These are phyloP conservation scores for Micrasema longulum DNA, from an alignment of 1,140 invertebrate genomes.

Conservation along the genomic window DNA sequence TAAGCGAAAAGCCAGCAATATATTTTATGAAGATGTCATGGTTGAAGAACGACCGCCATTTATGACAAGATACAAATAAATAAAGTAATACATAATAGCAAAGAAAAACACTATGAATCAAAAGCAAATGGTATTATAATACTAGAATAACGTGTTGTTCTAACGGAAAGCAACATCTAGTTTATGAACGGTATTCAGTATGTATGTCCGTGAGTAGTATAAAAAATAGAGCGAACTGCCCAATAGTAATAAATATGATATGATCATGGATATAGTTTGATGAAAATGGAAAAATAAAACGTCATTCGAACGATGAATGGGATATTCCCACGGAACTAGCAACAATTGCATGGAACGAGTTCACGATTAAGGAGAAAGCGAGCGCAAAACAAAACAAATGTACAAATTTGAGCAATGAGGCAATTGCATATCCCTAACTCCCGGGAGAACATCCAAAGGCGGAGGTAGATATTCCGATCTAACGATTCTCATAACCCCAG, in stretches of 20 bases:
- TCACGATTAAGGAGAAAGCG: slow-evolving; percentile 34
- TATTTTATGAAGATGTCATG: too few relatives aligned
- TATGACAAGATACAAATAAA: too few relatives aligned
- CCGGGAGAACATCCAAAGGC: slow-evolving; percentile 26
- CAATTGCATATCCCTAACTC: slow-evolving; percentile 30
- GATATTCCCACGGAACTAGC: slow-evolving; percentile 28
- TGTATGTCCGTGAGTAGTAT: too few relatives aligned
- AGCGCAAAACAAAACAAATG: slow-evolving; percentile 32
- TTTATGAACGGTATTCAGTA: slow-evolving; percentile 6
- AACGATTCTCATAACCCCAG: slow-evolving; percentile 52
- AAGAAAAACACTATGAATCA: too few relatives aligned
- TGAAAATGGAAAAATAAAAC: slow-evolving; percentile 5
- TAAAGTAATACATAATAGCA: too few relatives aligned
- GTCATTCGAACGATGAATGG: slow-evolving; percentile 28
- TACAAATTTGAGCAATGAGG: slow-evolving; percentile 41
- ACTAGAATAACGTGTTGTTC: background rate
- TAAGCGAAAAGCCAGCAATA: too few relatives aligned
- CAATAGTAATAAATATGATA: too few relatives aligned
- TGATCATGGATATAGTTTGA: background rate
- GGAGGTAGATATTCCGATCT: slow-evolving; percentile 49
- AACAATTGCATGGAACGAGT: slow-evolving; percentile 26
- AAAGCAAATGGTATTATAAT: background rate
- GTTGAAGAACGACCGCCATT: background rate
- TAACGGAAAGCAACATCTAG: slow-evolving; percentile 17
- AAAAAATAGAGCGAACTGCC: too few relatives aligned